Percentiles rank a stretch among this genome's conserved stretches.
phyloP scores from a whole-genome alignment of 2,797 vertebrate species.

The Gallinago stenura region DNA sequence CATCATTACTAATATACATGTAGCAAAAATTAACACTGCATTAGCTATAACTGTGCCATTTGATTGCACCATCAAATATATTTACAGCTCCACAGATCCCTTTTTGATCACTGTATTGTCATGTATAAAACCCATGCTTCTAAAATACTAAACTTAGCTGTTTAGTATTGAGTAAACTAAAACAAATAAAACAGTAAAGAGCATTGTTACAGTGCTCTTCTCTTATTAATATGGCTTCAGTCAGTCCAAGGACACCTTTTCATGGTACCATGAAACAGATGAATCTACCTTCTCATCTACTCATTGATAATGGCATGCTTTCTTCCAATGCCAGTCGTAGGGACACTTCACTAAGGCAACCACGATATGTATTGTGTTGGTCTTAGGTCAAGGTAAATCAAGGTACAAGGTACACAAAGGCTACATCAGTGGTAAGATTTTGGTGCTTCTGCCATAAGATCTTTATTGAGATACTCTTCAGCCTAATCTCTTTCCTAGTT shows the following conservation, averaged over 20 bases:
- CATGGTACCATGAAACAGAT: background rate
- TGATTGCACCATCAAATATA: background rate
- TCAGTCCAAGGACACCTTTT: background rate
- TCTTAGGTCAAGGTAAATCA: background rate
- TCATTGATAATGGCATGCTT: background rate
- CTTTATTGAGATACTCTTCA: background rate
- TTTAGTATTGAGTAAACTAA: background rate
- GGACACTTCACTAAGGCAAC: background rate
- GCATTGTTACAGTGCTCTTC: background rate
- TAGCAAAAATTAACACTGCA: background rate
- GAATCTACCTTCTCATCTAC: background rate
- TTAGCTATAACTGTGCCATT: background rate
- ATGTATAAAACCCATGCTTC: background rate
- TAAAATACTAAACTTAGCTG: background rate
- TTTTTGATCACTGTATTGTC: background rate
- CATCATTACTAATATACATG: background rate
- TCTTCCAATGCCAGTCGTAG: background rate
- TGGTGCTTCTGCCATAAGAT: background rate
- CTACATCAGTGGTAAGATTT: background rate
- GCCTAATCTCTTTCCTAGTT: background rate
- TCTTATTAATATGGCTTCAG: background rate
- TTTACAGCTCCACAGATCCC: background rate
- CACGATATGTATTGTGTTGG: accelerated
- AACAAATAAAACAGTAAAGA: no score
- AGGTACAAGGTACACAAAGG: no score